Evolutionary conservation across 2,888 invertebrate genomes (phyloP).

Genomic region (Clusia tigrina): DNA sequence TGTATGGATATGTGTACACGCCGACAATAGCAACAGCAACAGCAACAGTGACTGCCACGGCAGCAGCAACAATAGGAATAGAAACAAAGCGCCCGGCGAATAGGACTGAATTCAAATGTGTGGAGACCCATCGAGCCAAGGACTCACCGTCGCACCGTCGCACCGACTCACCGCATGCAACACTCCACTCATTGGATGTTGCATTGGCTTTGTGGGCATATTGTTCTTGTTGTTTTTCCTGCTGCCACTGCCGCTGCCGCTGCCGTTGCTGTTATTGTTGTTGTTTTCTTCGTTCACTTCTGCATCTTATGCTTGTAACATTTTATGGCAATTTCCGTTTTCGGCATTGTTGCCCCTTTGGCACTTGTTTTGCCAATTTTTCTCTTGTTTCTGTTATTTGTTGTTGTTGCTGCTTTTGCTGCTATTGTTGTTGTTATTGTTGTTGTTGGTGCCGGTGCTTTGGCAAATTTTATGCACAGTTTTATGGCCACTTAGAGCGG

Average conservation of each 20-base stretch:
- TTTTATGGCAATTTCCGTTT: conserved; percentile 32
- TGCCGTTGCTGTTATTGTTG: not conserved
- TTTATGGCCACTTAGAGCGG: conserved; percentile 31
- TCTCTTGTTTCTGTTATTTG: not conserved
- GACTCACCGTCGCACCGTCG: no score
- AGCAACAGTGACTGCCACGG: no score
- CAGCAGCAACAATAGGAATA: no score
- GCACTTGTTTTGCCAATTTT: conserved; percentile 18
- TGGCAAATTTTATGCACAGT: conserved; percentile 25
- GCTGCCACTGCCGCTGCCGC: no score
- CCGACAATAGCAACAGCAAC: no score
- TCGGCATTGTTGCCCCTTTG: conserved; percentile 27
- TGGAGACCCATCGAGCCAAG: not conserved
- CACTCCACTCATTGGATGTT: not conserved
- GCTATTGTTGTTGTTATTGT: no score
- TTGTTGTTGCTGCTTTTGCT: no score
- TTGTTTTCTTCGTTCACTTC: not conserved
- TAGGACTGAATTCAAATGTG: conserved; percentile 2
- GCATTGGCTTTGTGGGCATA: not conserved
- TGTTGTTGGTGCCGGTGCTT: no score
- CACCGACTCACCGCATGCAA: not conserved
- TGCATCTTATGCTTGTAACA: not conserved
- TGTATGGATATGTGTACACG: no score
- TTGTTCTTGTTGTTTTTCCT: not conserved
- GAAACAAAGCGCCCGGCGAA: not conserved